Evolutionary conservation across 2,888 invertebrate species (phyloP), one percentile per base, ranked within the genome.

Genomic region (Erebia epiphron): DNA sequence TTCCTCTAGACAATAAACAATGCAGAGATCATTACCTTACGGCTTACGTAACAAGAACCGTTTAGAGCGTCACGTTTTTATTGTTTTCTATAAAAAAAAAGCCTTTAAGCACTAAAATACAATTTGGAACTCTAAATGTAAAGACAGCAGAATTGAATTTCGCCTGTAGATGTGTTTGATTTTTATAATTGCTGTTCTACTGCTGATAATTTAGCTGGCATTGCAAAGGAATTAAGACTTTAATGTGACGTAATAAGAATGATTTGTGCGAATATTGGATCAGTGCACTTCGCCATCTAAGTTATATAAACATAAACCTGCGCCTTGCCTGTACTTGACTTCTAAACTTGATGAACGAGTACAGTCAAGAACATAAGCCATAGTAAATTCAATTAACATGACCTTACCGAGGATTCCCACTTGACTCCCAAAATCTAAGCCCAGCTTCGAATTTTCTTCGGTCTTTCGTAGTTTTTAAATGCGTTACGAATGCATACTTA

Each of bases 321-420:
- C 77, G 82, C 82, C 46, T 11, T 11, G 43, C 10, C 80, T 87
- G 88, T 90, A 87, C 90, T 90, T 88, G 89, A 91, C 89, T 87
- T 83, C 85, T 83, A 86, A 62, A 87, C 80, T 86, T 80, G 87
- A 87, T 83, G 83, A 85, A 88, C 89, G 76, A 74, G 91, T 91
- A 89, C 83, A 79, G 66, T 78, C 81, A 75, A 14, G 68, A 1
- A 26, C 80, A 81, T 70, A 83, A 79, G 16, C n/a, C 52, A 35
- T 8, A 26, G 35, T 60, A 60, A 7, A 16, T 61, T 14, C 35
- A 16, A 63, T 35, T 49, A 61, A 67, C 9, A 2, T 52, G 8
- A 16, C 52, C 16, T 16, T 18, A 9, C 9, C 18, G 9, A 1
- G 9, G n/a, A 52, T 16, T 50, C 10, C 9, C 16, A 52, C 16